Conservation (phyloP, 2,113 vertebrate species). For the Saiga tatarica region DNA sequence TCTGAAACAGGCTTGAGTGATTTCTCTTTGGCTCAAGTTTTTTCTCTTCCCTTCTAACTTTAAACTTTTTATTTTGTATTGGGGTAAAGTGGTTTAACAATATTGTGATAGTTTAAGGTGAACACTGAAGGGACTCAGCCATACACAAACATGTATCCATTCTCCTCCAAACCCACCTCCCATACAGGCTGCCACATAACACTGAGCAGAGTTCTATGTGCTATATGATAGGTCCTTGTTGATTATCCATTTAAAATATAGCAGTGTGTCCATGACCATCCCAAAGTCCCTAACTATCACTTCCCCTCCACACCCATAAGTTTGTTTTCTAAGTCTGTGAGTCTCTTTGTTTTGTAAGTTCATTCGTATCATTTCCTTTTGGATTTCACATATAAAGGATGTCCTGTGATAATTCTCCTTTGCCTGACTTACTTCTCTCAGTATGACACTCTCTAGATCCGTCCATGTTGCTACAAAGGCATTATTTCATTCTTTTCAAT, state of each 20-base stretch:
- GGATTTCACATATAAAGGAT: not conserved
- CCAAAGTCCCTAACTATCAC: not conserved
- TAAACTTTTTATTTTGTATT: not conserved
- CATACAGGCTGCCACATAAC: not conserved
- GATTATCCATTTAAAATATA: not conserved
- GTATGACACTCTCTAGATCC: not conserved
- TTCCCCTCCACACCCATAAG: not conserved
- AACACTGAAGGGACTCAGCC: not conserved
- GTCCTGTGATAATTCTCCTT: not conserved
- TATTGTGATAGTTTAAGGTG: not conserved
- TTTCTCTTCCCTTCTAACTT: not conserved
- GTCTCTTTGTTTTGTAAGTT: not conserved
- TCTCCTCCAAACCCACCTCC: not conserved
- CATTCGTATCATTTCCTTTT: not conserved
- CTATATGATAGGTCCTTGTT: not conserved
- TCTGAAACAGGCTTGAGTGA: not conserved
- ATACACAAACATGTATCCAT: not conserved
- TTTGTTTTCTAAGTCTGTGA: not conserved
- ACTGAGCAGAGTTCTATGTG: not conserved
- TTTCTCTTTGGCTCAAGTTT: not conserved
- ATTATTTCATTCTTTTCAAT: not conserved
- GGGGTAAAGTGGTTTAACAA: not conserved
- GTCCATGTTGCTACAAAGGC: not conserved
- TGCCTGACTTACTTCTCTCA: not conserved
- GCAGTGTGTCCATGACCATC: not conserved